Evolutionary conservation across 2,888 invertebrate species (phyloP), one percentile per base, ranked within the genome.

Genomic region (Drosophila emarginata): DNA sequence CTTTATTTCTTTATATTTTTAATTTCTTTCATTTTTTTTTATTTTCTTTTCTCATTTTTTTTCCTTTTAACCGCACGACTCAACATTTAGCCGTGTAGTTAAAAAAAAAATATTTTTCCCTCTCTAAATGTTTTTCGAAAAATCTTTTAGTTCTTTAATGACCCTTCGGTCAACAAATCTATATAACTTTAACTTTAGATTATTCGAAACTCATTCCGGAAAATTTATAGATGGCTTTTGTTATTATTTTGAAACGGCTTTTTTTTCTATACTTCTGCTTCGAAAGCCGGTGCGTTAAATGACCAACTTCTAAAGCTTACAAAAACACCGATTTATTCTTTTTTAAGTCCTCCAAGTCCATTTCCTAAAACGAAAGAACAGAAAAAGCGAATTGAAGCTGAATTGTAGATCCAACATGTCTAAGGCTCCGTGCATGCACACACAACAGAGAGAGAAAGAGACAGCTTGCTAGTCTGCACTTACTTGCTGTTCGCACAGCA

Each of bases 271-370:
- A 9, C 1, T 7, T 59, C 67, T 23, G 37, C 59, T 81, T 79
- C 61, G 23, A 39, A 74, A 68, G 78, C 64, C 72, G 76, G 76
- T 60, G 79, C 12, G 72, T 32, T 51, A 40, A 14, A 2, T 32
- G 23, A 69, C 77, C 75, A 50, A 76, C 72, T 81, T 72, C 62
- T 21, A 65, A 84, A 81, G 61, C 73, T 61, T 40, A 60, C 21
- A 18, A 56, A 12, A 56, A n/a, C 40, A 37, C 53, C 18, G 9
- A 51, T 66, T 77, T 69, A 64, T 57, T 61, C 37, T 21, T 59
- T n/a, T 50, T 15, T 59, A 54, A 2, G 9, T 6, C 28, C 4
- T 18, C 40, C n/a, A n/a, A n/a, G 11, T 6, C 18, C 77, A 58
- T 54, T 21, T 3, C 18, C 52, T 36, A 4, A 57, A 57, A 14